phyloP scores from a whole-genome alignment of 2,797 vertebrate genomes.

The Balearica regulorum region DNA sequence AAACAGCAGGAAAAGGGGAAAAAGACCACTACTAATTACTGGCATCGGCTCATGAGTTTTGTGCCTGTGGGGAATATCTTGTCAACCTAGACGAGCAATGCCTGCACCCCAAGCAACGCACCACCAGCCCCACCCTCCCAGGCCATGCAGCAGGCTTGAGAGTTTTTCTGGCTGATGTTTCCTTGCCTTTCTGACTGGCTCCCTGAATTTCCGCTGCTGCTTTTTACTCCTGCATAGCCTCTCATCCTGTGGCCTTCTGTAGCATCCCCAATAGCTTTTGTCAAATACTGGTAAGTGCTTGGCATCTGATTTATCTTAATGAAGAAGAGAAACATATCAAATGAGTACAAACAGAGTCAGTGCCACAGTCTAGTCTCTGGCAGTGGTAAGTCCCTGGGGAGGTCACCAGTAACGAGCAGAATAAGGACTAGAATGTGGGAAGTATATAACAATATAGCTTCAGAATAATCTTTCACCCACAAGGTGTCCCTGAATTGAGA shows the following conservation, averaged over 20 bases:
- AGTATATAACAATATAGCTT: neutral
- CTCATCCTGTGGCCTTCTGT: too few relatives aligned
- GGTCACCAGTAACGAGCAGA: neutral
- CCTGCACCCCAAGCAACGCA: fast-evolving
- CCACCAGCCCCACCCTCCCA: neutral
- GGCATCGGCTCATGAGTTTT: fast-evolving
- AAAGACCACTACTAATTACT: fast-evolving
- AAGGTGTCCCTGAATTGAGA: neutral
- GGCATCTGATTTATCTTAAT: neutral
- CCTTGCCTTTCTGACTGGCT: neutral
- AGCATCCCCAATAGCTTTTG: neutral
- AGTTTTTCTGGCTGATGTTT: too few relatives aligned
- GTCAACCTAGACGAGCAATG: too few relatives aligned
- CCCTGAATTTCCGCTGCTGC: neutral
- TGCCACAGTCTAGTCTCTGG: too few relatives aligned
- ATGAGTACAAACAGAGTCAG: fast-evolving
- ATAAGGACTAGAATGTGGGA: neutral
- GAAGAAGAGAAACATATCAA: neutral
- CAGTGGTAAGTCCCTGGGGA: neutral
- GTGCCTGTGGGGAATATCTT: fast-evolving
- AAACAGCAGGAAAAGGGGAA: too few relatives aligned
- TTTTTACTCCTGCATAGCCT: neutral
- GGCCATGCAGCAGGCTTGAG: fast-evolving
- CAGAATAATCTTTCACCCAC: neutral
- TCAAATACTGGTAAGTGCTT: neutral